phyloP scores from a whole-genome alignment of 2,888 invertebrate species.

The Erebia epiphron region DNA sequence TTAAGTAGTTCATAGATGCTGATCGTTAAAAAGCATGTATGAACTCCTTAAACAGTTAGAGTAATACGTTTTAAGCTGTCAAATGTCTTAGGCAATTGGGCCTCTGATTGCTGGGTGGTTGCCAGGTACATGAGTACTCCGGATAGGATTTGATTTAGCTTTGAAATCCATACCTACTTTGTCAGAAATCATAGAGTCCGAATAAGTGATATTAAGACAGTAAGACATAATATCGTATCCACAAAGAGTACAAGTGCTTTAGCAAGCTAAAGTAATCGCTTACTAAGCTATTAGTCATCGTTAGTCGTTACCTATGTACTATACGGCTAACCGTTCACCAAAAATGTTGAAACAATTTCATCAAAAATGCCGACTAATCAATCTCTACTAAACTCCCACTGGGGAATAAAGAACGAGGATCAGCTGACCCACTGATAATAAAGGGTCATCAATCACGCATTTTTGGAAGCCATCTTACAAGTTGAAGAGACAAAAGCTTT shows the following conservation, averaged over 20 bases:
- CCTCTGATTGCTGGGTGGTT: background rate
- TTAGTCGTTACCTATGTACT: background rate
- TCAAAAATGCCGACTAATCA: background rate
- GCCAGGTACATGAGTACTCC: background rate
- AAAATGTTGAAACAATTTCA: background rate
- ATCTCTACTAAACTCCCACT: slow-evolving; percentile 1
- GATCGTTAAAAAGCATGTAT: too few species aligned
- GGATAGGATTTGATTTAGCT: background rate
- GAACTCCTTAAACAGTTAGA: too few species aligned
- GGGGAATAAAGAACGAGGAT: background rate
- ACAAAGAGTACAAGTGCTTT: too few species aligned
- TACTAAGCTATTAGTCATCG: too few species aligned
- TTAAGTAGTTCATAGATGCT: too few species aligned
- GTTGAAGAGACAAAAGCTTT: background rate
- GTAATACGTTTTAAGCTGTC: too few species aligned
- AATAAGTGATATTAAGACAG: too few species aligned
- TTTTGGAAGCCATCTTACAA: background rate
- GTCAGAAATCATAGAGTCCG: too few species aligned
- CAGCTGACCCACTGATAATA: slow-evolving; percentile 1
- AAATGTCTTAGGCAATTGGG: too few species aligned
- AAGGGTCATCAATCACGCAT: slow-evolving; percentile 1
- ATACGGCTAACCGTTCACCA: background rate
- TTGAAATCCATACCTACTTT: background rate
- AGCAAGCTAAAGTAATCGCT: too few species aligned
- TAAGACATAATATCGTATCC: too few species aligned